Conservation (phyloP, 2,113 vertebrate species). For the Heliornis fulica region DNA sequence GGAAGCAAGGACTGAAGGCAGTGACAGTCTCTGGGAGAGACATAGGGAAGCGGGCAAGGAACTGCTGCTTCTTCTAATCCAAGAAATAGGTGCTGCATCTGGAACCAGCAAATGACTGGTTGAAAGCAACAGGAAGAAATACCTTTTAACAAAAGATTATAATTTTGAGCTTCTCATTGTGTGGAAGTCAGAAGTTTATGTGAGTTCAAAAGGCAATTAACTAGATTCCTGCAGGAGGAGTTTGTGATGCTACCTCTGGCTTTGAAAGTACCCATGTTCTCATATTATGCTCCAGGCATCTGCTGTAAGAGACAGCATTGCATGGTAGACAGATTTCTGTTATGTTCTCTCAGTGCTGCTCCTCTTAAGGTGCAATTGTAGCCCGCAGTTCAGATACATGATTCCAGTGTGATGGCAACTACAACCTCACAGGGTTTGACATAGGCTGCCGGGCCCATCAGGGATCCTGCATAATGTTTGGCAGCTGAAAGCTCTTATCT, state of each 20-base stretch:
- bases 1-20: neutral
- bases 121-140: neutral
- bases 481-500: slow-evolving; percentile 11
- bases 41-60: neutral
- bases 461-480: slow-evolving; percentile 19
- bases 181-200: neutral
- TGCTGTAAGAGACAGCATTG: neutral
- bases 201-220: neutral
- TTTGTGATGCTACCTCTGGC: neutral
- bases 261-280: neutral
- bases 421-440: neutral
- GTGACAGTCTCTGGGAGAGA: neutral
- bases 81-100: neutral
- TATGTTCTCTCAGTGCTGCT: neutral
- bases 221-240: neutral
- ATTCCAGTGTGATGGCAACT: neutral
- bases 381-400: neutral
- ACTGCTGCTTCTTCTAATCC: neutral
- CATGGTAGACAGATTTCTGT: slow-evolving; percentile 12
- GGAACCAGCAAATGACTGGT: neutral
- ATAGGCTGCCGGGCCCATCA: slow-evolving; percentile 29
- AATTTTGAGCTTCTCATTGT: neutral
- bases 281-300: neutral
- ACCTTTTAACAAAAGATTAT: neutral
- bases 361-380: slow-evolving; percentile 8